Evolutionary conservation across 2,797 vertebrate species (phyloP), one percentile per base, ranked within the genome.

Genomic region (Sebastes cheni): DNA sequence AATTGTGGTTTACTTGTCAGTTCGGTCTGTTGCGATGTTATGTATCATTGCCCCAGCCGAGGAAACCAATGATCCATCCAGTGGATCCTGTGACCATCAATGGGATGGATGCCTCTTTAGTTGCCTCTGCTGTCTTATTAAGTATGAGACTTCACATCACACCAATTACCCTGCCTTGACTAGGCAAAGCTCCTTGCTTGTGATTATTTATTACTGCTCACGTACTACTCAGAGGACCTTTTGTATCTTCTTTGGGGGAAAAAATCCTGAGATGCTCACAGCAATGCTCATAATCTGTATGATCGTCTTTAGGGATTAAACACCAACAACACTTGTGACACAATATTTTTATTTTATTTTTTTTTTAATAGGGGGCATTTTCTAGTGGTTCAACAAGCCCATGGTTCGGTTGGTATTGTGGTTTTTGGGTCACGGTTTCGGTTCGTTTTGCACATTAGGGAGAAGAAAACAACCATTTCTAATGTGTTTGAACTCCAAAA

Each of bases 1-100:
- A 80, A 77, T 91, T 92, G 87, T 77, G 89, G 89, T 91, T 84
- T 58, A 50, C 83, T 86, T 76, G 83, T 90, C 77, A 84, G 75
- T 62, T 86, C 56, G 32, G 29, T 75, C 56, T 72, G 3, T 71
- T 84, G 75, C 3, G 46, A 20, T 9, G 5, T 85, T 84, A 65
- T 75, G 75, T 82, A 71, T 86, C 70, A 55, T 29, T 27, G 64
- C 70, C 69, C 9, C 56, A 50, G 56, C 82, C 61, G 39, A 80
- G 54, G 65, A 86, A 83, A 71, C 73, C 76, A 79, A 5, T 42
- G 72, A 81, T 78, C 77, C 75, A 78, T 71, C 29, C 56, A 56
- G 65, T 67, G 52, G 67, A 85, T 86, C 34, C 7, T 79, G 72
- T 69, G 65, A 81, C 61, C 29, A 29, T 79, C 30, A 60, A 25